phyloP scores from a whole-genome alignment of 2,113 vertebrate genomes.

The Callionymus lyra region DNA sequence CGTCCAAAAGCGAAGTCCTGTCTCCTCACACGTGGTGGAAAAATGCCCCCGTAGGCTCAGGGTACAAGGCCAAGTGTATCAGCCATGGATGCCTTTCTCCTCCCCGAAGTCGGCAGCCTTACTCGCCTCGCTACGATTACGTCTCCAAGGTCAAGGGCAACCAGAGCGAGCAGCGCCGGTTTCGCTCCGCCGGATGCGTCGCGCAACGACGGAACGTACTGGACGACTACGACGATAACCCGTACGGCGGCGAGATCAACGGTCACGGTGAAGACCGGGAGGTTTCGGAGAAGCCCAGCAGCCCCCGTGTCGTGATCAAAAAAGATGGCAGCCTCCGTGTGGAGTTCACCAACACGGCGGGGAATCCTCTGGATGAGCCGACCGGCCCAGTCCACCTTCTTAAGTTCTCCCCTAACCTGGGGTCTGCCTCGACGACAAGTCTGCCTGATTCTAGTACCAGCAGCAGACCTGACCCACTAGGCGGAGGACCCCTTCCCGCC shows the following conservation, averaged over 20 bases:
- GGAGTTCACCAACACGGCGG: slow-evolving; percentile 80
- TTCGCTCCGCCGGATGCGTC: slow-evolving; percentile 45
- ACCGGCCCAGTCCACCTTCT: slow-evolving; percentile 80
- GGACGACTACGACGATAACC: slow-evolving; percentile 59
- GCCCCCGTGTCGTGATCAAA: slow-evolving; percentile 89
- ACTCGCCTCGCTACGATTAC: slow-evolving; percentile 73
- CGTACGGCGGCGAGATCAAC: slow-evolving; percentile 60
- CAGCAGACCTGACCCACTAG: slow-evolving; percentile 48
- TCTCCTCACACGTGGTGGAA: slow-evolving; percentile 74
- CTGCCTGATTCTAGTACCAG: slow-evolving; percentile 56
- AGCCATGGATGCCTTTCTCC: slow-evolving; percentile 82
- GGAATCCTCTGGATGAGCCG: slow-evolving; percentile 56
- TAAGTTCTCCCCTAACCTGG: slow-evolving; percentile 78
- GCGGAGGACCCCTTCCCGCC: slow-evolving; percentile 46
- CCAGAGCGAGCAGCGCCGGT: slow-evolving; percentile 57
- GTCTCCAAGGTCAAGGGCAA: slow-evolving; percentile 64
- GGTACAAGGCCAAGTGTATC: slow-evolving; percentile 77
- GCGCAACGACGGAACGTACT: slow-evolving; percentile 55
- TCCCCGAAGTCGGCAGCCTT: slow-evolving; percentile 76
- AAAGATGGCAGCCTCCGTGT: slow-evolving; percentile 86
- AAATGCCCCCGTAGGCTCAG: slow-evolving; percentile 50
- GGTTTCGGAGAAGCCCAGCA: slow-evolving; percentile 71
- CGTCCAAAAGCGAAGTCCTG: slow-evolving; percentile 73
- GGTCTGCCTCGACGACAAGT: slow-evolving; percentile 58
- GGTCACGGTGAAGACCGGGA: slow-evolving; percentile 51